Base-by-base conservation (phyloP, 2,797 vertebrate species). In the Ambastaia sidthimunki region DNA sequence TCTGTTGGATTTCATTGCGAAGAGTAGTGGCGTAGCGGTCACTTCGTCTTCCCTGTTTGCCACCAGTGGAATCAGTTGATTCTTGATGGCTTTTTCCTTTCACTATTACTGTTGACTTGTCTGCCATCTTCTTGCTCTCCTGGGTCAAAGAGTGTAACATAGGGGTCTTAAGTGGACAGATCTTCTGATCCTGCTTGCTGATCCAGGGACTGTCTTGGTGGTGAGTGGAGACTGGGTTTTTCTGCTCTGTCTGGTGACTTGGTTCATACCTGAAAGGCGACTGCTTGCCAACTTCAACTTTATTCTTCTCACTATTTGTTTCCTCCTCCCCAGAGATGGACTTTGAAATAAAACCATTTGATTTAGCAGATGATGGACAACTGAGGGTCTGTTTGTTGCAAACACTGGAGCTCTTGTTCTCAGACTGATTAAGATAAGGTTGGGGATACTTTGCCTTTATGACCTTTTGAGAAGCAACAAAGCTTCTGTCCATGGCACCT, bases 11-110 rank as follows among this genome's bases (percentile, higher is more conserved):
- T 90, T 98, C 96, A 4, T 97, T 96, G 78, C 96, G 94, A 16
- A 99, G 91, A 0, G 94, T 95, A 63, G 97, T 99, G 85, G 98
- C 95, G 16, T 97, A 99, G 1, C 96, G 96, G 86, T 98, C 94
- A 0, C 96, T 95, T 52, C 96, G 94, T 0, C 95, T 92, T 1
- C 83, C 86, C 0, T 90, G 90, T 86, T 95, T 96, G 16, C 90
- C 91, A 19, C 84, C 34, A 18, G 82, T 89, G 41, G 80, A 0
- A 0, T 93, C 90, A 4, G 85, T 7, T 86, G 72, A 18, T 18
- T 91, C 90, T 70, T 87, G 86, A n/a, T 85, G 7, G 28, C 81
- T 23, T 13, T 54, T 41, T 0, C 18, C 4, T 31, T 72, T 31
- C 10, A 81, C 73, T 1, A 82, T 25, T 28, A 71, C 66, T n/a